phyloP scores from a whole-genome alignment of 2,797 vertebrate genomes.

The Neosalanx taihuensis region DNA sequence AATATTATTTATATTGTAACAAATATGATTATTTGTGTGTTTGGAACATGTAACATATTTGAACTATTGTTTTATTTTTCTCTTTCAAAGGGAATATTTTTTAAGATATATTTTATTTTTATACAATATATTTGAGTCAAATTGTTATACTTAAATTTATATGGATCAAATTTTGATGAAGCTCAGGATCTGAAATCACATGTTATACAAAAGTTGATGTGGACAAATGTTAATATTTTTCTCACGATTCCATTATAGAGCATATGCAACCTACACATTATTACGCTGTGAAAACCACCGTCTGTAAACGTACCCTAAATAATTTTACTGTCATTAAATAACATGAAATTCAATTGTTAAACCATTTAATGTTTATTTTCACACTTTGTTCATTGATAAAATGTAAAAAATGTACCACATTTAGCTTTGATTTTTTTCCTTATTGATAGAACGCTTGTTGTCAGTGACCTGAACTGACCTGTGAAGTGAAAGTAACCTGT shows the following conservation, averaged over 20 bases:
- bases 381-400: slow-evolving; percentile 1
- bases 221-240: neutral
- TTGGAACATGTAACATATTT: slow-evolving; percentile 7
- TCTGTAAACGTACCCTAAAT: neutral
- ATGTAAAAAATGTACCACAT: neutral
- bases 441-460: neutral
- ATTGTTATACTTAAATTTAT: neutral
- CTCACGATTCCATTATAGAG: neutral
- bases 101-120: neutral
- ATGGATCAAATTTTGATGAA: neutral
- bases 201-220: neutral
- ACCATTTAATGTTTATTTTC: neutral
- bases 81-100: neutral
- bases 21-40: slow-evolving; percentile 8
- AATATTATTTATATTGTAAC: neutral
- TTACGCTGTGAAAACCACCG: neutral
- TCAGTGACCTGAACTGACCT: neutral
- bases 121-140: neutral
- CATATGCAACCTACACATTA: neutral
- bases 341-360: neutral
- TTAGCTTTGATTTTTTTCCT: neutral
- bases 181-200: slow-evolving; percentile 6
- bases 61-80: neutral
- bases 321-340: neutral
- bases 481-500: neutral